Evolutionary conservation across 1,140 invertebrate genomes (phyloP), one percentile per base, ranked within the genome.

Genomic region (Platyura marginata): DNA sequence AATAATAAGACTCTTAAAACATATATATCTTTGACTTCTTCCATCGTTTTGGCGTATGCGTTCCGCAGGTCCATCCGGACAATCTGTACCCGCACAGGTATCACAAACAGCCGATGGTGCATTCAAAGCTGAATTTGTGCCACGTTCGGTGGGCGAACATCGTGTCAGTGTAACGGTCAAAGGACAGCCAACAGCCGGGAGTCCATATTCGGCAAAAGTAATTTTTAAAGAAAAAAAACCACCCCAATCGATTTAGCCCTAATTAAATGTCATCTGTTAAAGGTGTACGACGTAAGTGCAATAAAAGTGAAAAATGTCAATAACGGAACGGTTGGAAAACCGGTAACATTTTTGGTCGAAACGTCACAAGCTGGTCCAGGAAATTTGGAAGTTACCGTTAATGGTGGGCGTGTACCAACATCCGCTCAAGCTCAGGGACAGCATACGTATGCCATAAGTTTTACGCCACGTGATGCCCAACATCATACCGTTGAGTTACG

Each of bases 371-470:
- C 92, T 21, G 95, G 25, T 29, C 25, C 77, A 21, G 95, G 95
- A 9, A 96, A 96, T 63, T 63, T 98, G 35, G 94, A 98, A 62
- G 92, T 98, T 21, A 92, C 90, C 0, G 92, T 98, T 2, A 95
- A 94, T 52, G 88, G 90, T 34, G 94, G 93, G 1, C 77, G 88
- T 46, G 89, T 94, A 21, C 89, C 92, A 2, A 97, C 92, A 6
- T 90, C 88, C 23, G 92, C 94, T 8, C 85, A 92, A 60, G 85
- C 89, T 13, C 83, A 96, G 56, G 90, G 90, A 34, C 81, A 89
- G 21, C 91, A 95, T 55, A 86, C 86, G 0, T 98, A 97, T 61
- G 93, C 94, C 33, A 96, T 98, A 47, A 90, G 88, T 8, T 98
- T 98, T 61, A 91, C 88, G 11, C 94, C 93, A 1, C 71, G 85